Percentiles rank a stretch among this genome's conserved stretches.
Conservation (phyloP, 2,797 vertebrate species). For the Neosalanx taihuensis region DNA sequence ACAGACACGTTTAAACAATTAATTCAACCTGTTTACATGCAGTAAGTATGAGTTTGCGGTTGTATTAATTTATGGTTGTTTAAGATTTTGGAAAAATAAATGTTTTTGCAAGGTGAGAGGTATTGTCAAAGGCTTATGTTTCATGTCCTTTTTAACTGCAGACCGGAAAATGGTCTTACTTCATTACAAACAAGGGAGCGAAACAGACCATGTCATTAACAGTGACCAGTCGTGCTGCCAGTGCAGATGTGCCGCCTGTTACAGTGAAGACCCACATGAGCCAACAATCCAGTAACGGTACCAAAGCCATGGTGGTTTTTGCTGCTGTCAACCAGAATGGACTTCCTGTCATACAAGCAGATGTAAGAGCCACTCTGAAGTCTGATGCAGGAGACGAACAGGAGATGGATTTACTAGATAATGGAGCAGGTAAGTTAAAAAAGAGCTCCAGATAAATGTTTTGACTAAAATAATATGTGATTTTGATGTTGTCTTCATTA, state of each 20-base stretch:
- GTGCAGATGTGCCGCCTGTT: slow-evolving; percentile 56
- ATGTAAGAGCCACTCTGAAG: slow-evolving; percentile 67
- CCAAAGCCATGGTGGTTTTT: slow-evolving; percentile 59
- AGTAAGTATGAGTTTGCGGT: not conserved
- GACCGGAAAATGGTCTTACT: slow-evolving; percentile 67
- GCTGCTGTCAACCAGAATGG: slow-evolving; percentile 66
- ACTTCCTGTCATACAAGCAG: slow-evolving; percentile 59
- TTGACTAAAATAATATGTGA: too few species aligned
- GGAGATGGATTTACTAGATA: slow-evolving; percentile 62
- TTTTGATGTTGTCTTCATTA: too few species aligned
- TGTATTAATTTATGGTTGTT: not conserved
- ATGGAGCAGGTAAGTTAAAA: slow-evolving; percentile 64
- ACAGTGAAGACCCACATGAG: slow-evolving; percentile 51
- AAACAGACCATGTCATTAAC: slow-evolving; percentile 58
- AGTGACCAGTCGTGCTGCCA: slow-evolving; percentile 61
- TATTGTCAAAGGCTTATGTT: too few species aligned
- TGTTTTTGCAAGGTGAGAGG: too few species aligned
- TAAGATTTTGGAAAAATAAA: too few species aligned
- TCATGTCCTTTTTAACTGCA: slow-evolving; percentile 23
- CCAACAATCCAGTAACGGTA: slow-evolving; percentile 45
- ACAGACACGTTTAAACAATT: not conserved
- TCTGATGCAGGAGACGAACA: slow-evolving; percentile 30
- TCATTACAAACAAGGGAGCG: slow-evolving; percentile 39
- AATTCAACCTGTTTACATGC: not conserved
- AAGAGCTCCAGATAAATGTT: not conserved